Evolutionary conservation across 2,797 vertebrate genomes (phyloP), one percentile per base, ranked within the genome.

Genomic region (Sebastes alutus): DNA sequence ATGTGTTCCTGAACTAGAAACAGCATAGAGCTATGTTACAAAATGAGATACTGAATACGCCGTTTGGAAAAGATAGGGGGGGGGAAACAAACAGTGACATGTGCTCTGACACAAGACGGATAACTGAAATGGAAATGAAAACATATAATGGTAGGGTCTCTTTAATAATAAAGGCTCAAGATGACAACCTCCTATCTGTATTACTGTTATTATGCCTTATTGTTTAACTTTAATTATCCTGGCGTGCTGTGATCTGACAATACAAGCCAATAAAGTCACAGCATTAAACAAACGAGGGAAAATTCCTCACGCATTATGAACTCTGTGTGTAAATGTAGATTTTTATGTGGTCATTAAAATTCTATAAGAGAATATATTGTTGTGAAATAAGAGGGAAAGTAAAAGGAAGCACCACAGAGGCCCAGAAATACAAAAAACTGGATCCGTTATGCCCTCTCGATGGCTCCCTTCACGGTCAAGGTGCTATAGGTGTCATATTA

Each of bases 301-400:
- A 71, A 72, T 27, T 13, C 35, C n/a, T 75, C 22, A 70, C 58
- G 18, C 18, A 66, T 66, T 18, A 62, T 75, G 42, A 18, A 54
- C 9, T 55, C 32, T 9, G 33, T 69, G 66, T 49, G 70, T 56
- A 79, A 77, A 82, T 52, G 14, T 30, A 42, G 1, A 32, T 32
- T 75, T 82, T 71, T 29, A 82, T 55, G 46, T 62, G 58, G n/a
- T 20, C 23, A 65, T 75, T 82, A 61, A 77, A 75, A 27, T 58
- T 72, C 11, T 25, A 58, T 35, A 33, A 46, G 73, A 58, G 29
- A 22, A 23, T 52, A 71, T 58, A 68, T 63, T 16, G 14, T 46
- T 54, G 20, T 70, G 27, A 61, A 77, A 22, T 35, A 8, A 52
- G 55, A 64, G 6, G 2, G 2, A 5, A 30, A 6, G 13, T 42